These are phyloP conservation scores for Macrostomum cliftonense DNA, from an alignment of 2,888 invertebrate species.

Conservation along the genomic window DNA sequence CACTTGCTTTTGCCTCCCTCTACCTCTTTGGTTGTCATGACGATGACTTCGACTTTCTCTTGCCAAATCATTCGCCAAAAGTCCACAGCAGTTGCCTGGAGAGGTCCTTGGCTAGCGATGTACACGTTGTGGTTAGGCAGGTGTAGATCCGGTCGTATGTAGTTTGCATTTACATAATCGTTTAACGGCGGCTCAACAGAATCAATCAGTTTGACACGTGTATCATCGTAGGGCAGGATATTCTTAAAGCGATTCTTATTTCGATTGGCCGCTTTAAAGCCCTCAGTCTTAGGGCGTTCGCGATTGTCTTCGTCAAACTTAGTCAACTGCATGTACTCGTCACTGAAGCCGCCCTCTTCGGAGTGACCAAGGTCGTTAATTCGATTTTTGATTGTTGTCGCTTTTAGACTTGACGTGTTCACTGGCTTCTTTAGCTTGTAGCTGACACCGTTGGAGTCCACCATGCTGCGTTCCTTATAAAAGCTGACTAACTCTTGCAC, in stretches of 20 bases:
- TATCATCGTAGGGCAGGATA: slow-evolving; percentile 85
- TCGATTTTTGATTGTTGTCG: too few species aligned
- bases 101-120: slow-evolving; percentile 56
- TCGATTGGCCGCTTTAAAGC: slow-evolving; percentile 72
- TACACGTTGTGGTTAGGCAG: too few species aligned
- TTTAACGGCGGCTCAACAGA: slow-evolving; percentile 26
- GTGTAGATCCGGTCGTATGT: slow-evolving; percentile 45
- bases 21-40: slow-evolving; percentile 96
- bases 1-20: slow-evolving; percentile 70
- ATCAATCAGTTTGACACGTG: slow-evolving; percentile 62
- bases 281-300: slow-evolving; percentile 49
- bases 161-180: slow-evolving; percentile 94
- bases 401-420: too few species aligned
- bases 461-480: too few species aligned
- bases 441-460: too few species aligned
- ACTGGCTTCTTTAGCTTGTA: too few species aligned
- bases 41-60: slow-evolving; percentile 86
- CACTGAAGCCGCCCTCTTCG: too few species aligned
- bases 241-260: slow-evolving; percentile 94
- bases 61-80: slow-evolving; percentile 99
- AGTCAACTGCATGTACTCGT: too few species aligned
- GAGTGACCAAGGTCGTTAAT: too few species aligned
- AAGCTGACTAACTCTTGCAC: too few species aligned
- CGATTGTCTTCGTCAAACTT: too few species aligned
- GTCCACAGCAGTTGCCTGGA: slow-evolving; percentile 70